These are phyloP conservation scores for Podarcis muralis DNA, from an alignment of 2,113 vertebrate species.

Conservation along the genomic window DNA sequence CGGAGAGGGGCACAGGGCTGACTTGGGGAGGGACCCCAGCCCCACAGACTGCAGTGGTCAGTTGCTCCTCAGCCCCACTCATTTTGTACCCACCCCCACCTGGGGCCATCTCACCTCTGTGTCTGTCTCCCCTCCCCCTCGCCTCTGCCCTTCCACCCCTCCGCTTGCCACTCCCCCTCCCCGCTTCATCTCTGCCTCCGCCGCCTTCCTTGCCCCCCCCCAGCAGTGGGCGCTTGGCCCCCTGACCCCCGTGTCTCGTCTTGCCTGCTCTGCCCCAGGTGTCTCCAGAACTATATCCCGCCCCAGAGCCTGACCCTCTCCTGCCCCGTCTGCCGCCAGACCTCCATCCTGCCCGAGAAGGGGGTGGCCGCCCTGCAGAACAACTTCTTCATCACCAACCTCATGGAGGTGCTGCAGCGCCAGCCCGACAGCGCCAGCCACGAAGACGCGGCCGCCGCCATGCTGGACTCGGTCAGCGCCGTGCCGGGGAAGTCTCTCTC, in stretches of 20 bases:
- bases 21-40: neutral
- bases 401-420: constrained; percentile 94
- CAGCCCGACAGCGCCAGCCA: constrained; percentile 79
- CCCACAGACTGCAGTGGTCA: neutral
- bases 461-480: constrained; percentile 82
- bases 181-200: too few species aligned
- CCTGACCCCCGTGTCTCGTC: neutral
- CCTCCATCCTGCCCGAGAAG: constrained; percentile 92
- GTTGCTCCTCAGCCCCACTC: neutral
- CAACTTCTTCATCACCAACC: constrained; percentile 97
- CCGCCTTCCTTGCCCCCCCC: too few species aligned
- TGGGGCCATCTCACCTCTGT: neutral
- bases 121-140: neutral
- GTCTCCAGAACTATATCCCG: constrained; percentile 94
- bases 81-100: too few species aligned
- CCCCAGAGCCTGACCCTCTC: constrained; percentile 91
- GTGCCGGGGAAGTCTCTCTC: constrained; percentile 86
- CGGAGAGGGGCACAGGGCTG: neutral
- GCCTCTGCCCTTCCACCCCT: neutral
- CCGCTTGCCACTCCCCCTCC: neutral
- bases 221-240: neutral
- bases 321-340: constrained; percentile 93
- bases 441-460: constrained; percentile 63
- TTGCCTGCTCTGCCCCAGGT: constrained; percentile 74
- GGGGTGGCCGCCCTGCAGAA: constrained; percentile 93